These are phyloP conservation scores for Drosophila repletoides DNA, from an alignment of 1,140 invertebrate species.

Conservation along the genomic window DNA sequence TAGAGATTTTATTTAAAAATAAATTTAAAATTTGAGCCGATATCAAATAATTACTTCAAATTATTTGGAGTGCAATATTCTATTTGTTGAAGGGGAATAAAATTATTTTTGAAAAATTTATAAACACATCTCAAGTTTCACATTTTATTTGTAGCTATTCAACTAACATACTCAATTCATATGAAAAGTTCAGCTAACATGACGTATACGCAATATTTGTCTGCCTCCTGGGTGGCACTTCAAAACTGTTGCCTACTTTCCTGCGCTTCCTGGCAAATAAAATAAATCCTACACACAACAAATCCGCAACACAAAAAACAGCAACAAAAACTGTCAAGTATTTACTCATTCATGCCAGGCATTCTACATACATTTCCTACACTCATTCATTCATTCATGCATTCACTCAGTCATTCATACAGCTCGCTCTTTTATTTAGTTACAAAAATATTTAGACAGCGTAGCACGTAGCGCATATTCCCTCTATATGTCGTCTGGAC, in stretches of 20 bases:
- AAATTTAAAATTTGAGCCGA: no score
- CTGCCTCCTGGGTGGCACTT: neutral
- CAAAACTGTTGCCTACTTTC: constrained; percentile 21
- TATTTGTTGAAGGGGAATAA: no score
- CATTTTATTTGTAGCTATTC: no score
- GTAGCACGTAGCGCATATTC: constrained; percentile 12
- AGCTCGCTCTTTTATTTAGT: constrained; percentile 24
- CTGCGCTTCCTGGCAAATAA: constrained; percentile 1
- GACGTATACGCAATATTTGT: constrained; percentile 12
- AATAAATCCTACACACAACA: constrained; percentile 2
- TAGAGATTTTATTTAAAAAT: no score
- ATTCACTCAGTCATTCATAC: constrained; percentile 9
- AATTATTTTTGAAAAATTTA: no score
- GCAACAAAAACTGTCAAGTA: constrained; percentile 11
- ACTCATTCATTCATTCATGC: constrained; percentile 16
- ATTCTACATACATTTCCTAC: neutral
- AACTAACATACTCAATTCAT: neutral
- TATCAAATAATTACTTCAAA: no score
- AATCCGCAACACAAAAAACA: neutral
- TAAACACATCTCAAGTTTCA: no score
- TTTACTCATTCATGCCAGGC: constrained; percentile 9
- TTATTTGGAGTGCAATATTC: no score
- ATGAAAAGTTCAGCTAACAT: neutral
- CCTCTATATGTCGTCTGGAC: neutral
- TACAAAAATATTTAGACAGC: constrained; percentile 34